These are phyloP conservation scores for Notarius lentiginosus DNA, from an alignment of 2,113 vertebrate species.

Conservation along the genomic window DNA sequence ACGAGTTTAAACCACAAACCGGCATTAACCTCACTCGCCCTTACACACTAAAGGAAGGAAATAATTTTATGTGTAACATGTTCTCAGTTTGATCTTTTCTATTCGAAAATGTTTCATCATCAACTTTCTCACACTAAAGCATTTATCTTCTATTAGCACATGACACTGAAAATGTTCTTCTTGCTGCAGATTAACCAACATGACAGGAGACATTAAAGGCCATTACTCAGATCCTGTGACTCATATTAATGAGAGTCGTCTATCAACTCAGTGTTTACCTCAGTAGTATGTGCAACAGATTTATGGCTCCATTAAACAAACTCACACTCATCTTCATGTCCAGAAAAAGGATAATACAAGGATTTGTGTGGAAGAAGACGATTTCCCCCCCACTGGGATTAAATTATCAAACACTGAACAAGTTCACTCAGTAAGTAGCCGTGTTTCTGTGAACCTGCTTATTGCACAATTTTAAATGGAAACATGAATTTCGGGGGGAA, in stretches of 20 bases:
- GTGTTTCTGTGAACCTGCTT: no score
- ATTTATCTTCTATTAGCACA: not conserved
- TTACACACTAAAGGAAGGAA: conserved; percentile 7
- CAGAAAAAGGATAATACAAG: not conserved
- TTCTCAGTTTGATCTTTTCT: not conserved
- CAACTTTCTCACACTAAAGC: not conserved
- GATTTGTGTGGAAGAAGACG: not conserved
- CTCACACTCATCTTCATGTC: not conserved
- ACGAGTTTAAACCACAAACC: conserved; percentile 25
- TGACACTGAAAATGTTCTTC: not conserved
- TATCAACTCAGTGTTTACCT: conserved; percentile 24
- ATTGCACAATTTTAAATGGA: no score
- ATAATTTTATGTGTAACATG: conserved; percentile 1
- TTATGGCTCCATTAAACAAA: not conserved
- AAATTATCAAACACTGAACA: not conserved
- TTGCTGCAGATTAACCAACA: not conserved
- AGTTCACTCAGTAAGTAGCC: no score
- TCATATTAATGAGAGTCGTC: conserved; percentile 26
- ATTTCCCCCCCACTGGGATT: not conserved
- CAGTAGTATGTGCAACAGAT: not conserved
- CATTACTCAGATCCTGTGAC: conserved; percentile 19
- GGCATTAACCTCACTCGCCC: conserved; percentile 21
- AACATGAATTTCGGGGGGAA: no score
- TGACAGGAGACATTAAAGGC: conserved; percentile 7
- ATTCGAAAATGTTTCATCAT: not conserved